phyloP scores from a whole-genome alignment of 2,797 vertebrate species.

The Kryptopterus vitreolus region DNA sequence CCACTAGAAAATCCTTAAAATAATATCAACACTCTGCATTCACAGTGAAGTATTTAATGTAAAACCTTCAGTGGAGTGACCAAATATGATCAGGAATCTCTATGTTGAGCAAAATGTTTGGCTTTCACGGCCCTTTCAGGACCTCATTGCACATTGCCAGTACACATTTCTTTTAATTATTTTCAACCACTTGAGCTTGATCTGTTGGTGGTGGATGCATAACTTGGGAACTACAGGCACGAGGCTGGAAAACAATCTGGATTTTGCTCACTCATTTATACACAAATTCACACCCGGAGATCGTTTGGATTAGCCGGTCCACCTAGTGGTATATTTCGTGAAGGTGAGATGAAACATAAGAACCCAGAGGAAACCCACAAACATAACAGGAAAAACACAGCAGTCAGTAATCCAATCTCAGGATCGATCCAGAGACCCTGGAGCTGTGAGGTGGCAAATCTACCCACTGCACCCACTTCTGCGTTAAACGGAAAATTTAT shows the following conservation, averaged over 20 bases:
- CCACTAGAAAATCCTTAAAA: neutral
- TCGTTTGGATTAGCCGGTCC: neutral
- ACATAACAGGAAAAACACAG: neutral
- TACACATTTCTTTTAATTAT: neutral
- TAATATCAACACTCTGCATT: neutral
- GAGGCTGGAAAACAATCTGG: neutral
- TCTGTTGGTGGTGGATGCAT: neutral
- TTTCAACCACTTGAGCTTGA: neutral
- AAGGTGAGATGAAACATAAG: no score
- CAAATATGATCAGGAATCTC: neutral
- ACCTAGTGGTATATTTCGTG: neutral
- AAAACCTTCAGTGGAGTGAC: neutral
- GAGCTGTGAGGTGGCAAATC: neutral
- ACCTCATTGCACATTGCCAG: neutral
- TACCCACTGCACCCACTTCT: neutral
- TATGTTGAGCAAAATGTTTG: neutral
- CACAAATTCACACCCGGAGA: neutral
- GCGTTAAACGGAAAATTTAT: neutral
- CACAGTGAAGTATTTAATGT: neutral
- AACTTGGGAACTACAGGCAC: neutral
- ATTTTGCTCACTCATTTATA: neutral
- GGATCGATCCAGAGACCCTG: neutral
- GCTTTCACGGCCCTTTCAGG: neutral
- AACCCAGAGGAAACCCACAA: neutral
- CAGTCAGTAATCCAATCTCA: neutral